Evolutionary conservation across 2,888 invertebrate genomes (phyloP), one percentile per base, ranked within the genome.

Genomic region (Thumatha senex): DNA sequence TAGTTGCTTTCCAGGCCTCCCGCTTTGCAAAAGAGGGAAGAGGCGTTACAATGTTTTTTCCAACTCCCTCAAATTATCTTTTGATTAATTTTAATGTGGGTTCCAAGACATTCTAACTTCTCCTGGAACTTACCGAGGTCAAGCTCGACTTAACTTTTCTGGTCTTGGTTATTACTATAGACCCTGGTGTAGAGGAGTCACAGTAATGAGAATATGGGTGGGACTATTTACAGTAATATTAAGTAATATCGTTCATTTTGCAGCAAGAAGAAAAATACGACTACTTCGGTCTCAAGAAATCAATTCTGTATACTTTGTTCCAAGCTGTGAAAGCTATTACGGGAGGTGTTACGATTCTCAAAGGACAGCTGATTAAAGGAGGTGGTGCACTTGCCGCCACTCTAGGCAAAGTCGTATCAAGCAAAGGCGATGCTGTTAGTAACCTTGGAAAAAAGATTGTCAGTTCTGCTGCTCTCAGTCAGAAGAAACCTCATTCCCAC

Each of bases 281-380:
- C 82, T 93, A 94, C 61, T 96, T 95, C 95, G 94, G 95, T 14
- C 89, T 97, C 71, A 97, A 97, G 84, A 96, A 96, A 76, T 96
- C 96, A 0, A 95, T 97, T 54, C 86, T 97, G 12, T 95, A 95
- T 81, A 96, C 97, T 3, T 92, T 97, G 9, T 93, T 97, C 75
- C 96, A 97, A 93, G 97, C 97, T 0, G 95, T 96, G 0, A 97
- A 97, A 76, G 97, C 97, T 11, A 96, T 97, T 58, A 96, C 96
- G 8, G 97, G 97, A 9, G 96, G 97, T 42, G 95, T 96, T 9
- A 94, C 97, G 2, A 97, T 97, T 24, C 92, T 97, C n/a, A 97
- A 96, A 74, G 97, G 97, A 0, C 96, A 97, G 80, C 89, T 97
- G 29, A 95, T 97, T 67, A 97, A 97, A 86, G 97, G 96, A 38